Evolutionary conservation across 2,113 vertebrate genomes (phyloP).

Genomic region (Neotoma lepida): DNA sequence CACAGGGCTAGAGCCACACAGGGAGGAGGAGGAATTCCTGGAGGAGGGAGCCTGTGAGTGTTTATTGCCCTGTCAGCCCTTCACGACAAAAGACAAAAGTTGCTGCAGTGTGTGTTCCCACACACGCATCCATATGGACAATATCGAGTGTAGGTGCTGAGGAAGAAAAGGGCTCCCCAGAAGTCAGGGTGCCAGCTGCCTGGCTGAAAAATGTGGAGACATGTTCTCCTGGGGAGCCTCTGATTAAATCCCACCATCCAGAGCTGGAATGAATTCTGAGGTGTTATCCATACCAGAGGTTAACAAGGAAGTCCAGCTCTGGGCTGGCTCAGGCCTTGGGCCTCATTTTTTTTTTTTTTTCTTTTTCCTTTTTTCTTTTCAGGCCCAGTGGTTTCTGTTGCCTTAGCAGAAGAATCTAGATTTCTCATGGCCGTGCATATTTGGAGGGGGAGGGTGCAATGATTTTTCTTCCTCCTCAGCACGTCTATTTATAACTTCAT

Average conservation of each 20-base stretch:
- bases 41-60: constrained; percentile 79
- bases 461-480: constrained; percentile 33
- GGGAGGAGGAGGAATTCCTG: constrained; percentile 85
- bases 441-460: not conserved
- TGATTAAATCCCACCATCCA: constrained; percentile 30
- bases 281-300: constrained; percentile 41
- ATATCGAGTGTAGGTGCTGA: constrained; percentile 63
- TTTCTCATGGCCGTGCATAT: not conserved
- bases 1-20: constrained; percentile 85
- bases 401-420: constrained; percentile 16
- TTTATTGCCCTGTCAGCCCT: constrained; percentile 86
- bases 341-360: not conserved
- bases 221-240: not conserved
- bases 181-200: constrained; percentile 64
- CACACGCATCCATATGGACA: constrained; percentile 67
- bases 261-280: constrained; percentile 60
- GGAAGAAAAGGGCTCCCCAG: constrained; percentile 15
- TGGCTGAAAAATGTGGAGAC: constrained; percentile 16
- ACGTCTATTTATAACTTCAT: constrained; percentile 54
- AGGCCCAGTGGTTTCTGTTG: constrained; percentile 15
- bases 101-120: constrained; percentile 69
- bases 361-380: not conserved
- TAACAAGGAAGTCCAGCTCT: not conserved
- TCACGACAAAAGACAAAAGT: constrained; percentile 86
- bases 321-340: not conserved